These are phyloP conservation scores for Euwallacea similis DNA, from an alignment of 1,140 invertebrate genomes.

Conservation along the genomic window DNA sequence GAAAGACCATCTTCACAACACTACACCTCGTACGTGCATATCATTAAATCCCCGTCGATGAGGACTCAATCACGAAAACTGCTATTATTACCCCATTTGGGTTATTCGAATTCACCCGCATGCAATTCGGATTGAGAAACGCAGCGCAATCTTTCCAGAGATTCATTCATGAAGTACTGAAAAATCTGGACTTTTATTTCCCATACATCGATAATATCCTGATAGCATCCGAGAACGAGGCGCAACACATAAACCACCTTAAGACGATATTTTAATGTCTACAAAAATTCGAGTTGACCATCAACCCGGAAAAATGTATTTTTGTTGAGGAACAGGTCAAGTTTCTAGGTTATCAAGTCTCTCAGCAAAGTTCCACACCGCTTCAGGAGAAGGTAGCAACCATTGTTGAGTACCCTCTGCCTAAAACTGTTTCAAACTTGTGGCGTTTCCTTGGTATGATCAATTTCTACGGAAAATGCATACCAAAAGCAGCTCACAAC, in stretches of 20 bases:
- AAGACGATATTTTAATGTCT: background rate
- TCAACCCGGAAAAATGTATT: background rate
- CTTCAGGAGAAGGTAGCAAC: background rate
- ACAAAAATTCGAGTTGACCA: background rate
- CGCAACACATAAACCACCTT: background rate
- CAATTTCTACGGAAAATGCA: conserved; percentile 49
- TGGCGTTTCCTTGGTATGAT: conserved; percentile 39
- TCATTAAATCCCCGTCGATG: conserved; percentile 50
- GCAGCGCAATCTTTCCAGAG: background rate
- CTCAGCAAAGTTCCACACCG: background rate
- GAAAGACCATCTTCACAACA: conserved; percentile 51
- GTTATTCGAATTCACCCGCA: conserved; percentile 49
- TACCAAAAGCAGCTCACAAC: conserved; percentile 42
- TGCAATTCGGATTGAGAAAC: background rate
- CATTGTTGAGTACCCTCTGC: background rate
- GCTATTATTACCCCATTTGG: conserved; percentile 21
- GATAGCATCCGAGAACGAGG: background rate
- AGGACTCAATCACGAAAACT: conserved; percentile 49
- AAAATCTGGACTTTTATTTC: background rate
- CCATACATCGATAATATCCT: background rate
- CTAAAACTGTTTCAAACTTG: background rate
- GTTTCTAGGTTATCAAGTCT: background rate
- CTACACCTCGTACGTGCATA: conserved; percentile 57
- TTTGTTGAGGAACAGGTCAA: background rate
- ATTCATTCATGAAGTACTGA: background rate